A percentile compares a stretch with the other conserved stretches of the same genome.
phyloP scores from a whole-genome alignment of 2,888 invertebrate species.

The Amitus sp. region DNA sequence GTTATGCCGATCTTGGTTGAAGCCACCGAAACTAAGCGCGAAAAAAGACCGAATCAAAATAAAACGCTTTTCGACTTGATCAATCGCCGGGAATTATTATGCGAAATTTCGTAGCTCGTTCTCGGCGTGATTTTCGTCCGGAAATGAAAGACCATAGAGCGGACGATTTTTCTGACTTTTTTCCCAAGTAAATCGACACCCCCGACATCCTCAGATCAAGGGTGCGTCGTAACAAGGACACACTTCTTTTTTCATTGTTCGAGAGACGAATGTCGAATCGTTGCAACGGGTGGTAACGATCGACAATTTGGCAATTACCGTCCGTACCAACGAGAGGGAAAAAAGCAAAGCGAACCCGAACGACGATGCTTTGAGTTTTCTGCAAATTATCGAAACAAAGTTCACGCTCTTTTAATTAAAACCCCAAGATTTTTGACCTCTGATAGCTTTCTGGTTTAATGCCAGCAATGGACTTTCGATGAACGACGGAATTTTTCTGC shows the following conservation, averaged over 20 bases:
- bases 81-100: not conserved
- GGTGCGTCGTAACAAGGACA: constrained; percentile 1
- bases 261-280: constrained; percentile 30
- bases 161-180: not conserved
- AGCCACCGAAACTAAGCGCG: too few relatives aligned
- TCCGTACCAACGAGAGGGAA: constrained; percentile 26
- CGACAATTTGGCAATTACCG: constrained; percentile 38
- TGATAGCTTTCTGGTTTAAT: too few relatives aligned
- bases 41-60: too few relatives aligned
- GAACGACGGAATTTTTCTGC: too few relatives aligned
- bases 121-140: not conserved
- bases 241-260: constrained; percentile 20
- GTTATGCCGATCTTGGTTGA: too few relatives aligned
- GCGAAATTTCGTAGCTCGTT: not conserved
- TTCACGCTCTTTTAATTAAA: constrained; percentile 17
- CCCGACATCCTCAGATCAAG: constrained; percentile 15
- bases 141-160: not conserved
- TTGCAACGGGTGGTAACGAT: constrained; percentile 33
- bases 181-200: constrained; percentile 23
- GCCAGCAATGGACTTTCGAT: too few relatives aligned
- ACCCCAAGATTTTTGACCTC: not conserved
- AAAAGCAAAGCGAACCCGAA: constrained; percentile 1
- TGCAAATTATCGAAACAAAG: constrained; percentile 33
- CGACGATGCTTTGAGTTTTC: constrained; percentile 20
- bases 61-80: too few relatives aligned